Percentiles rank a stretch among this genome's conserved stretches.
Conservation (phyloP, 2,113 vertebrate species). For the Indicator maculatus region DNA sequence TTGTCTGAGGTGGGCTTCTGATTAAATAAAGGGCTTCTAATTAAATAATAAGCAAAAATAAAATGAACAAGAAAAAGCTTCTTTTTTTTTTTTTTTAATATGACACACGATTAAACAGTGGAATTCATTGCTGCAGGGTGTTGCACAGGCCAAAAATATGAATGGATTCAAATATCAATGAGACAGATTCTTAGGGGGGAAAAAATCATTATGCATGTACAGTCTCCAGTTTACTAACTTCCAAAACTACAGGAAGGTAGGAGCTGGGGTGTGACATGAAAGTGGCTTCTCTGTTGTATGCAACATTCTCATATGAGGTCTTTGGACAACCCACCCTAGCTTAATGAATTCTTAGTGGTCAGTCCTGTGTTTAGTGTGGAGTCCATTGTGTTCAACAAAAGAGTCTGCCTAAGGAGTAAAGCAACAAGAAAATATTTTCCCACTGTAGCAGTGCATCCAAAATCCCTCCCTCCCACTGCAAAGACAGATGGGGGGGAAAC, state of each 20-base stretch:
- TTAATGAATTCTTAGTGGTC: neutral
- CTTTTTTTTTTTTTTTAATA: neutral
- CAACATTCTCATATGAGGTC: neutral
- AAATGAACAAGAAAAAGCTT: neutral
- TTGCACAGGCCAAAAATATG: neutral
- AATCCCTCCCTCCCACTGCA: no score
- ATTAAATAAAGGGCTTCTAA: neutral
- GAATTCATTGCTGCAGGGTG: neutral
- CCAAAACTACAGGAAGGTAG: neutral
- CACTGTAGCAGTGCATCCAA: no score
- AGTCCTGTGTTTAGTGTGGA: neutral
- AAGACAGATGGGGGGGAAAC: no score
- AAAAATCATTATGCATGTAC: neutral
- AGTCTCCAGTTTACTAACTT: neutral
- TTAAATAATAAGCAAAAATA: neutral
- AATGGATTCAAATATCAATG: neutral
- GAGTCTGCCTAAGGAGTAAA: neutral
- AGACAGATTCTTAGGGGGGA: neutral
- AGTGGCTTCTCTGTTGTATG: neutral
- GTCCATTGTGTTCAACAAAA: neutral
- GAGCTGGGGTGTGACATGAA: neutral
- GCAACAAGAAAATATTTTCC: neutral
- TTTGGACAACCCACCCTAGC: neutral
- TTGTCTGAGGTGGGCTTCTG: neutral
- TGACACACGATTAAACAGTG: neutral